Base-by-base conservation (phyloP, 2,113 vertebrate species). In the Ornithorhynchus anatinus region DNA sequence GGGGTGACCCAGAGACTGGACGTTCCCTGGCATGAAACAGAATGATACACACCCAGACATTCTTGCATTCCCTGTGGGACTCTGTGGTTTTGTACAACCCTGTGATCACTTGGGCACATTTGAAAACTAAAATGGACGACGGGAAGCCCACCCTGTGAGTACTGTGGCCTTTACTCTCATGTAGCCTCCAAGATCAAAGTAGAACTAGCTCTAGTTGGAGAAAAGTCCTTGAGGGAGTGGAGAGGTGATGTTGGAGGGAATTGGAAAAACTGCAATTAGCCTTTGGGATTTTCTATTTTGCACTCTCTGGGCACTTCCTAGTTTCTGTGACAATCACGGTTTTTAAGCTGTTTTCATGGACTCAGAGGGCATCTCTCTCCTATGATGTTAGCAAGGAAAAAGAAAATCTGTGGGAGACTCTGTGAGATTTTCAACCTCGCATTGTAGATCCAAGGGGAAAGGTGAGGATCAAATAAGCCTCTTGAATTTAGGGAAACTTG, bases 71-170 rank as follows among this genome's bases (percentile, higher is more conserved):
- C 9, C 15, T 10, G 20, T 13, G 65, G 15, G 14, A 13, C n/a
- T 19, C 39, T 25, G 25, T 32, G 56, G 66, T 54, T 27, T 59
- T 47, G 11, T 39, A 56, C 25, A 23, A 54, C 9, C 8, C 6
- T 39, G 40, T 22, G 17, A 10, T 22, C 27, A 43, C 23, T 13
- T n/a, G 5, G 22, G 8, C 11, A 74, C 27, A 20, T 44, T 59
- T 72, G 43, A 53, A 76, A 86, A 60, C 29, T 53, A 35, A 36
- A 76, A 67, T n/a, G 57, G 58, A 32, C 17, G 23, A 1, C 20
- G 27, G 23, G 22, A 70, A 67, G 14, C 19, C n/a, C 31, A 36
- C 29, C 70, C 25, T 70, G 20, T 50, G 65, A 44, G 65, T 23
- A 0, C 57, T 20, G 32, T 42, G 20, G 23, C 44, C 36, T 27